A percentile compares a stretch with the other conserved stretches of the same genome.
phyloP scores from a whole-genome alignment of 2,113 vertebrate genomes.

The Tapirus terrestris region DNA sequence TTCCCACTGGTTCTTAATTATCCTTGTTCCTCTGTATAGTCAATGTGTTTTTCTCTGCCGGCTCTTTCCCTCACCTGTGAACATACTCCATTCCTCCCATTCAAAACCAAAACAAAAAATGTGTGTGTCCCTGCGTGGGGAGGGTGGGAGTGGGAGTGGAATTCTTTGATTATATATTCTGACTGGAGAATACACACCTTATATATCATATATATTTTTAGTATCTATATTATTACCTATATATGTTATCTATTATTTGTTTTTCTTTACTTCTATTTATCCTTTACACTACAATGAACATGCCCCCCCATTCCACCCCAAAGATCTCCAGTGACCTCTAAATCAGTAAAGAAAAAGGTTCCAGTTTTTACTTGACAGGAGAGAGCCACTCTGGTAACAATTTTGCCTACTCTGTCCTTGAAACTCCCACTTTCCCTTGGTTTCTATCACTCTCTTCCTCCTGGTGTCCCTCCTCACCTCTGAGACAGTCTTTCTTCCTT shows the following conservation, averaged over 20 bases:
- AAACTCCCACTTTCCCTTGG: not conserved
- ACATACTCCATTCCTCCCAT: not conserved
- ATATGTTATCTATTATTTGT: not conserved
- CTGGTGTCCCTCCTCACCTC: not conserved
- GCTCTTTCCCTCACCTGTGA: not conserved
- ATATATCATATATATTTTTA: not conserved
- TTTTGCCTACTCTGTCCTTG: not conserved
- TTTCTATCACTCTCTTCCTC: not conserved
- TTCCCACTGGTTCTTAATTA: not conserved
- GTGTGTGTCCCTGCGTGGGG: not conserved
- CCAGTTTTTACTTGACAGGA: not conserved
- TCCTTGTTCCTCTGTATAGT: not conserved
- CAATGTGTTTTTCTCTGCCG: not conserved
- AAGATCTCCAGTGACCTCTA: not conserved
- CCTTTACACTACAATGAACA: not conserved
- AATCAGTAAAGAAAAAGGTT: not conserved
- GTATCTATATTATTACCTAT: not conserved
- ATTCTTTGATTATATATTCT: not conserved
- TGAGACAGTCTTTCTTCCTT: not conserved
- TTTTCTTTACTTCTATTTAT: not conserved
- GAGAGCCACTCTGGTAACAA: not conserved
- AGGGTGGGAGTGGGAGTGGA: not conserved
- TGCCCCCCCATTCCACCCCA: accelerated
- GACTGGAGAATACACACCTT: not conserved
- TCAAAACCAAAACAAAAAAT: not conserved